Percentiles rank a stretch among this genome's conserved stretches.
phyloP scores from a whole-genome alignment of 1,140 invertebrate species.

The Sipha flava region DNA sequence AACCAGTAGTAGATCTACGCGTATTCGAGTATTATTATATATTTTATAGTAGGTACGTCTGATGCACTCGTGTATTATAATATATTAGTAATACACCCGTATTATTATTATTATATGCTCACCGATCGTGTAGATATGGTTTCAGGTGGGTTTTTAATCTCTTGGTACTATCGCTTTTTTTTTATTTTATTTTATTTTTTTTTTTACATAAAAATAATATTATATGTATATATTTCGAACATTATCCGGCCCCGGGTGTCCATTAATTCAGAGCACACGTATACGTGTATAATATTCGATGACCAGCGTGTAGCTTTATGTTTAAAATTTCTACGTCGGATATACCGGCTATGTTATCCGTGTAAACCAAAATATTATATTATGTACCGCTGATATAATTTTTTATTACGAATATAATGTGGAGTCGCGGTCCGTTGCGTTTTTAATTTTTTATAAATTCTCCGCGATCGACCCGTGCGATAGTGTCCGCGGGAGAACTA shows the following conservation, averaged over 20 bases:
- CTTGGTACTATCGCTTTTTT: neutral
- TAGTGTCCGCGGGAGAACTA: neutral
- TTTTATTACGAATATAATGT: neutral
- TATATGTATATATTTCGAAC: neutral
- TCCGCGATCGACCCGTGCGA: neutral
- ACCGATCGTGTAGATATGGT: neutral
- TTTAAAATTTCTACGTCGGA: neutral
- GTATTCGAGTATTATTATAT: neutral
- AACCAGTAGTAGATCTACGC: neutral
- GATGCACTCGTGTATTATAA: neutral
- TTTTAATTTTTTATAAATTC: neutral
- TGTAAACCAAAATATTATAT: no score
- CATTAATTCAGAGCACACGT: neutral
- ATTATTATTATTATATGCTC: no score
- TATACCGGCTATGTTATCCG: no score
- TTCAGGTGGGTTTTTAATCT: constrained; percentile 1
- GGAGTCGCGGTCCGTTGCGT: neutral
- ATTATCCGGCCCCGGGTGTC: neutral
- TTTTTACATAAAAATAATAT: neutral
- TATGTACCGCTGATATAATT: no score
- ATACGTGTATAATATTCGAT: no score
- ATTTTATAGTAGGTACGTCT: neutral
- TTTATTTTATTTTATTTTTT: neutral
- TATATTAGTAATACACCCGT: neutral
- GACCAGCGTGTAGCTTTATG: neutral